Percentiles rank a stretch among this genome's conserved stretches.
Evolutionary conservation across 2,888 invertebrate species (phyloP).

Genomic region (Limenitis arthemis): DNA sequence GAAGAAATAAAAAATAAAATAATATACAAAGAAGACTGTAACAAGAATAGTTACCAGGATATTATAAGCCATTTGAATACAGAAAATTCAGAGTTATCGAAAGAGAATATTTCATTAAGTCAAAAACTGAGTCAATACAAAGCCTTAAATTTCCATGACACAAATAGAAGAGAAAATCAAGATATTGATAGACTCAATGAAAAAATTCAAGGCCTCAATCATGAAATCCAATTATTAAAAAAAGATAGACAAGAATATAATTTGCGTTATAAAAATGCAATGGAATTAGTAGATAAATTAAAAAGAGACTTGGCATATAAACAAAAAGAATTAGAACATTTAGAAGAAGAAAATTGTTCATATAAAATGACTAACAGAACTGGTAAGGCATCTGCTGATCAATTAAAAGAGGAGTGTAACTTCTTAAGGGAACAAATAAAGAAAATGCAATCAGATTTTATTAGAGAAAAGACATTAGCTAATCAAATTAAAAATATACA

Average conservation of each 20-base stretch:
- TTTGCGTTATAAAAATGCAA: conserved; percentile 48
- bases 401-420: conserved; percentile 57
- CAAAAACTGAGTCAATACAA: conserved; percentile 52
- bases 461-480: conserved; percentile 62
- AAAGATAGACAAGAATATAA: conserved; percentile 62
- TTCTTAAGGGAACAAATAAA: conserved; percentile 61
- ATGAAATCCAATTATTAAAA: conserved; percentile 45
- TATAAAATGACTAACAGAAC: conserved; percentile 59
- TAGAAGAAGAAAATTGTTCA: conserved; percentile 61
- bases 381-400: conserved; percentile 57
- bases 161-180: conserved; percentile 36
- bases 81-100: conserved; percentile 59
- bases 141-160: conserved; percentile 40
- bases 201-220: conserved; percentile 43
- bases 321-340: conserved; percentile 54
- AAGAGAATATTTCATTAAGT: conserved; percentile 57
- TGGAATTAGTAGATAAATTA: conserved; percentile 50
- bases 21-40: conserved; percentile 35
- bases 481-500: conserved; percentile 77
- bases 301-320: conserved; percentile 56
- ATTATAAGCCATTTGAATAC: conserved; percentile 55
- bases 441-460: conserved; percentile 58
- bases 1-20: conserved; percentile 47
- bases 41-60: conserved; percentile 55
- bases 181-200: conserved; percentile 45